A percentile compares a stretch with the other conserved stretches of the same genome.
Conservation (phyloP, 1,140 invertebrate species). For the Proales similis region DNA sequence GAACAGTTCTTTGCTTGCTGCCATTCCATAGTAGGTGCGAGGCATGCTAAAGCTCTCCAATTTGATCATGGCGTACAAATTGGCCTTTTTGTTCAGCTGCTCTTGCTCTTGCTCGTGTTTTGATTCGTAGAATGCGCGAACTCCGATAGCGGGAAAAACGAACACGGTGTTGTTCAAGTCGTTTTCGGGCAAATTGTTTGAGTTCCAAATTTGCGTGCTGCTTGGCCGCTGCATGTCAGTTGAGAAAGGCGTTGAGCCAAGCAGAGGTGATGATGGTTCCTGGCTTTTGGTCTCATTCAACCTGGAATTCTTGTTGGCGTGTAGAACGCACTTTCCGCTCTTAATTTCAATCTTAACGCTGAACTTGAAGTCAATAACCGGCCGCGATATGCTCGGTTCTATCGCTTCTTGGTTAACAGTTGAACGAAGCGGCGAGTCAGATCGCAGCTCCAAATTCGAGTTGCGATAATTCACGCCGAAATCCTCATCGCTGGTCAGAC, state of each 20-base stretch:
- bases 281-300: neutral
- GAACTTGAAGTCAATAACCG: slow-evolving; percentile 88
- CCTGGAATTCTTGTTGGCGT: slow-evolving; percentile 71
- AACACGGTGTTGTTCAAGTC: slow-evolving; percentile 68
- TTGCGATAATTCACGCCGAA: too few relatives aligned
- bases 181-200: slow-evolving; percentile 17
- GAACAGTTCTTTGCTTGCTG: neutral
- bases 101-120: slow-evolving; percentile 47
- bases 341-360: slow-evolving; percentile 93
- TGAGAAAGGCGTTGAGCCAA: too few relatives aligned
- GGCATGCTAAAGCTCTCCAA: slow-evolving; percentile 62
- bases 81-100: slow-evolving; percentile 30
- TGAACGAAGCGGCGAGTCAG: too few relatives aligned
- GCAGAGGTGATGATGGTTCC: too few relatives aligned
- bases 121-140: slow-evolving; percentile 62
- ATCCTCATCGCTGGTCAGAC: too few relatives aligned
- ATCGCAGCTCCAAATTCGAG: too few relatives aligned
- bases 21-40: slow-evolving; percentile 41
- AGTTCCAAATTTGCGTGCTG: too few relatives aligned
- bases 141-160: slow-evolving; percentile 84
- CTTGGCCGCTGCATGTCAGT: too few relatives aligned
- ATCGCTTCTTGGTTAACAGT: too few relatives aligned
- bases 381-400: too few relatives aligned
- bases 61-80: slow-evolving; percentile 37
- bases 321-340: slow-evolving; percentile 88